Evolutionary conservation across 2,888 invertebrate genomes (phyloP).

Genomic region (Gymnocheta viridis): DNA sequence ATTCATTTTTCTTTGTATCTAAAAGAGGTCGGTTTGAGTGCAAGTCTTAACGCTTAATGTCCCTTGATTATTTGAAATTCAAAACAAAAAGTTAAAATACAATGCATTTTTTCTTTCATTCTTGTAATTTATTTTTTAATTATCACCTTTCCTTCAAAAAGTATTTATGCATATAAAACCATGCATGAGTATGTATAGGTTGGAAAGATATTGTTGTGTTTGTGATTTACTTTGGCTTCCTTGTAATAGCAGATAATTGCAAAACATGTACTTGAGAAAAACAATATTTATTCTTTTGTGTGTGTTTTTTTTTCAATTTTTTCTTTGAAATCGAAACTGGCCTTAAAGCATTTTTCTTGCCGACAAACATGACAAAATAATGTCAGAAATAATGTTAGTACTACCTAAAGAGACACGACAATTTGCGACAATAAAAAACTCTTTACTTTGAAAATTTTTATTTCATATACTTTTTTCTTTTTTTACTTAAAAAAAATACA

Average conservation of each 20-base stretch:
- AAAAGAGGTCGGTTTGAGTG: slow-evolving; percentile 47
- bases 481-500: neutral
- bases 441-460: neutral
- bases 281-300: slow-evolving; percentile 42
- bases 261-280: slow-evolving; percentile 42
- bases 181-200: neutral
- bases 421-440: slow-evolving; percentile 11
- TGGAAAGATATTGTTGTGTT: slow-evolving; percentile 14
- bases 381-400: slow-evolving; percentile 49
- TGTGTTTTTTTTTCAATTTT: slow-evolving; percentile 25
- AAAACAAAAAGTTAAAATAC: slow-evolving; percentile 40
- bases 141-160: slow-evolving; percentile 45
- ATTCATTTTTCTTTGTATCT: neutral
- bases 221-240: slow-evolving; percentile 61
- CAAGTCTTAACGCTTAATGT: slow-evolving; percentile 61
- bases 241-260: slow-evolving; percentile 53
- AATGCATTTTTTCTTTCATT: slow-evolving; percentile 8
- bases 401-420: neutral
- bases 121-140: slow-evolving; percentile 38
- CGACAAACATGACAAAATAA: slow-evolving; percentile 65
- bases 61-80: slow-evolving; percentile 37
- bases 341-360: slow-evolving; percentile 58
- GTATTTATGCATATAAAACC: neutral
- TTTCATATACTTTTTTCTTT: neutral
- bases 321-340: slow-evolving; percentile 66